Evolutionary conservation across 2,113 vertebrate genomes (phyloP).

Genomic region (Pionites leucogaster): DNA sequence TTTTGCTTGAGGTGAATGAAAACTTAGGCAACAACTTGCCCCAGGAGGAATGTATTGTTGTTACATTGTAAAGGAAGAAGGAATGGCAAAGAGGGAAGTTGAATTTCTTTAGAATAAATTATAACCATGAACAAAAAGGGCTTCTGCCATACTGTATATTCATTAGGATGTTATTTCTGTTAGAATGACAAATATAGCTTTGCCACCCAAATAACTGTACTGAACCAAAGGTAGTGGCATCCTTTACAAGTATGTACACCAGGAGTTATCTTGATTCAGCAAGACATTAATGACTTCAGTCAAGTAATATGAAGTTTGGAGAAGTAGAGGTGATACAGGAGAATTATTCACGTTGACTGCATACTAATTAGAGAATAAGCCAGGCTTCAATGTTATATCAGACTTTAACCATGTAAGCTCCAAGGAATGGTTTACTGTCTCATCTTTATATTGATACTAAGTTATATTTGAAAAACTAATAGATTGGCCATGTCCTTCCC

Average conservation of each 20-base stretch:
- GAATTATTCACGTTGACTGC: background rate
- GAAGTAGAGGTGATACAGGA: background rate
- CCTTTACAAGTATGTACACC: background rate
- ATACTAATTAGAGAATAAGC: background rate
- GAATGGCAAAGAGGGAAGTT: background rate
- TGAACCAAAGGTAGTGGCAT: background rate
- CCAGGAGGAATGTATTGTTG: background rate
- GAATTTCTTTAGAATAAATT: background rate
- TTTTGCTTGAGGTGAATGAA: background rate
- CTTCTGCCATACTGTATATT: background rate
- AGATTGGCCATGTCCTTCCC: background rate
- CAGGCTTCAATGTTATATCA: background rate
- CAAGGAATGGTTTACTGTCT: background rate
- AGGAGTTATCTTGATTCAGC: background rate
- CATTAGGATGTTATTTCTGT: background rate
- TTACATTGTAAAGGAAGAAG: background rate
- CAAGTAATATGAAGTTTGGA: background rate
- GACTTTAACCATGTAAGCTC: background rate
- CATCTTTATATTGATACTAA: background rate
- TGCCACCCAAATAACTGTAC: background rate
- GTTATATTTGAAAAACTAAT: slow-evolving; percentile 12
- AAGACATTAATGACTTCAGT: background rate
- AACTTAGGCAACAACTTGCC: background rate
- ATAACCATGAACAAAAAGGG: background rate
- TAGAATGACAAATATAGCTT: background rate